A percentile compares a stretch with the other conserved stretches of the same genome.
Conservation (phyloP, 92 coral and sea anemone species). For the Isaurus tuberculatus region DNA sequence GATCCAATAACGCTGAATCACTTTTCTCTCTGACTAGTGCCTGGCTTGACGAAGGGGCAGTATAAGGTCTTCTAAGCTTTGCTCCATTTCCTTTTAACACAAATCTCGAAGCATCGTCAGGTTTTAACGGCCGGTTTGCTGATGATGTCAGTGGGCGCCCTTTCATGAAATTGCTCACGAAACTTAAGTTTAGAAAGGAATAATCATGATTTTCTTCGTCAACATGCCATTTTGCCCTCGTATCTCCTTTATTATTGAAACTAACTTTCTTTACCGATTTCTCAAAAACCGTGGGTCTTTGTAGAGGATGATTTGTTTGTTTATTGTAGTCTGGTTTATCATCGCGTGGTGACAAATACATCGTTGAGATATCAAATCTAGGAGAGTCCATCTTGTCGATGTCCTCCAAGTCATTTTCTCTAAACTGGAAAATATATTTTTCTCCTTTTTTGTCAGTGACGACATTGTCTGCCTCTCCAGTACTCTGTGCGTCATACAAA, state of each 20-base stretch:
- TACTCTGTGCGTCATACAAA: conserved; percentile 9
- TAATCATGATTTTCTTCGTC: background rate
- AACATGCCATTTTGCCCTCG: background rate
- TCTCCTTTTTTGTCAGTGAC: background rate
- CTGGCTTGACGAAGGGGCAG: conserved; percentile 77
- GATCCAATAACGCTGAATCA: background rate
- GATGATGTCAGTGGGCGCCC: conserved; percentile 22
- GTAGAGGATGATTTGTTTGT: background rate
- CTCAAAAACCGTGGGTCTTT: background rate
- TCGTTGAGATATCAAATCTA: conserved; percentile 3
- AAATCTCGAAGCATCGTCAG: conserved; percentile 8
- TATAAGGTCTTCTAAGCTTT: conserved; percentile 59
- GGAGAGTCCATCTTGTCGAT: conserved; percentile 33
- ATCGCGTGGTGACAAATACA: conserved; percentile 15
- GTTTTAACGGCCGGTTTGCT: conserved; percentile 30
- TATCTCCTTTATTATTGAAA: conserved; percentile 58
- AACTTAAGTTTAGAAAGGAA: background rate
- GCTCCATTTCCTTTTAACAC: background rate
- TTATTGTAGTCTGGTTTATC: background rate
- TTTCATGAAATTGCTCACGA: background rate
- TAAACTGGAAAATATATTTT: background rate
- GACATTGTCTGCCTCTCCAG: background rate
- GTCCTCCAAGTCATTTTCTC: conserved; percentile 29
- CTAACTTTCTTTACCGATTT: conserved; percentile 69
- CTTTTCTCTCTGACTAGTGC: conserved; percentile 47